Percentiles rank a stretch among this genome's conserved stretches.
Evolutionary conservation across 2,113 vertebrate species (phyloP).

Genomic region (Channa maculata): DNA sequence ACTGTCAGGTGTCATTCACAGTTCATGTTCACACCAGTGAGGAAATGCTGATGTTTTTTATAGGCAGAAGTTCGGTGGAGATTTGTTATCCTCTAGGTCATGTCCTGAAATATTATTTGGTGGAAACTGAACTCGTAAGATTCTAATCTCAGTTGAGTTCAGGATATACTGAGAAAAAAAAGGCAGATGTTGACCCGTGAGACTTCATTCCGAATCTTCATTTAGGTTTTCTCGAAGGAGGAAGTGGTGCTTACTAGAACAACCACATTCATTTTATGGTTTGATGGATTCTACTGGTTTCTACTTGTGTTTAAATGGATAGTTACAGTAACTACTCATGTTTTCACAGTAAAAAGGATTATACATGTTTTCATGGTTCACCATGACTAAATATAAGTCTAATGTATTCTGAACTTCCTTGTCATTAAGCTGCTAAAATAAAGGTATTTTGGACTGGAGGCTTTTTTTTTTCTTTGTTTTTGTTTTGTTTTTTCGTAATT

Average conservation of each 20-base stretch:
- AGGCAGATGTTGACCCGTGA: not conserved
- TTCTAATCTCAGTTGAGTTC: too few relatives aligned
- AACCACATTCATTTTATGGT: not conserved
- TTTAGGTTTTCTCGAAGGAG: conserved; percentile 6
- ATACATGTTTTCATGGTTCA: too few relatives aligned
- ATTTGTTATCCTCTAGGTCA: too few relatives aligned
- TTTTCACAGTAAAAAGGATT: too few relatives aligned
- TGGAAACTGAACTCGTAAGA: too few relatives aligned
- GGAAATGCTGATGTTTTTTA: not conserved
- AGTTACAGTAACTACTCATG: not conserved
- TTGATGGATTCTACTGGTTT: not conserved
- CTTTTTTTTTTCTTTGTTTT: not conserved
- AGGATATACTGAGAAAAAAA: not conserved
- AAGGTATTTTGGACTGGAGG: not conserved
- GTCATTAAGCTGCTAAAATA: not conserved
- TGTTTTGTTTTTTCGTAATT: not conserved
- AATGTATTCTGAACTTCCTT: too few relatives aligned
- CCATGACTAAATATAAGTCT: too few relatives aligned
- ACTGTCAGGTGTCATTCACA: not conserved
- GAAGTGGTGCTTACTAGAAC: conserved; percentile 29
- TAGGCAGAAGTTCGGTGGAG: too few relatives aligned
- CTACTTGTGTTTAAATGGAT: not conserved
- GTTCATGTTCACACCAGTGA: not conserved
- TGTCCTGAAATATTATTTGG: too few relatives aligned
- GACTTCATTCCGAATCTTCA: not conserved